phyloP scores from a whole-genome alignment of 2,888 invertebrate species.

The Hylaea fasciaria region DNA sequence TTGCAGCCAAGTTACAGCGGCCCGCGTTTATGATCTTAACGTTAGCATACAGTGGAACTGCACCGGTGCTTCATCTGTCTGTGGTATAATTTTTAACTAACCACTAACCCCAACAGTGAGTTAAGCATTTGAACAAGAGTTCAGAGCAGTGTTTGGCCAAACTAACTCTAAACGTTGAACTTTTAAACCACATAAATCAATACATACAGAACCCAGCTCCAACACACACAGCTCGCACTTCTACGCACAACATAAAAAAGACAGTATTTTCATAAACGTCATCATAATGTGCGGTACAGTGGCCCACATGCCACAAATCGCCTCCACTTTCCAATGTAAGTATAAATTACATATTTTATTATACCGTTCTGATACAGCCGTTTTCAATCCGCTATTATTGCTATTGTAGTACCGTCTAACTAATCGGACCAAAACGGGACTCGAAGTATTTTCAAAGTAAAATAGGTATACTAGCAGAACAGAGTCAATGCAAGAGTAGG shows the following conservation, averaged over 20 bases:
- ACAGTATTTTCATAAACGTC: conserved; percentile 27
- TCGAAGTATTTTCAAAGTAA: conserved; percentile 15
- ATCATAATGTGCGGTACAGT: conserved; percentile 55
- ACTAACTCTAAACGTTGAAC: no score
- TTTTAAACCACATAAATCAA: no score
- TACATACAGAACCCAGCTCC: conserved; percentile 19
- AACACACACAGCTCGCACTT: not conserved
- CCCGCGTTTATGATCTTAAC: no score
- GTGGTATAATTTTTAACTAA: no score
- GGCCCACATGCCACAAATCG: conserved; percentile 58
- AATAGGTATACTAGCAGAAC: conserved; percentile 1
- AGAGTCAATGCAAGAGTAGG: conserved; percentile 1
- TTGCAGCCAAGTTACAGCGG: not conserved
- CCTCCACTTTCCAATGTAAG: conserved; percentile 59
- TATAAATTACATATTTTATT: conserved; percentile 59
- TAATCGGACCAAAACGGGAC: conserved; percentile 25
- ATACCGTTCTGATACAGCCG: conserved; percentile 34
- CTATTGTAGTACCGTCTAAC: conserved; percentile 26
- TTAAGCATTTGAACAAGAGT: no score
- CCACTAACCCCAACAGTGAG: no score
- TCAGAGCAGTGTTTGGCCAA: no score
- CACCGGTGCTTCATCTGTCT: no score
- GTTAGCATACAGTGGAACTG: no score
- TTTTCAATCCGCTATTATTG: conserved; percentile 34
- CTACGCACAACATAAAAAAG: conserved; percentile 23